Conservation (phyloP, 2,797 vertebrate species). For the Intellagama lesueurii region DNA sequence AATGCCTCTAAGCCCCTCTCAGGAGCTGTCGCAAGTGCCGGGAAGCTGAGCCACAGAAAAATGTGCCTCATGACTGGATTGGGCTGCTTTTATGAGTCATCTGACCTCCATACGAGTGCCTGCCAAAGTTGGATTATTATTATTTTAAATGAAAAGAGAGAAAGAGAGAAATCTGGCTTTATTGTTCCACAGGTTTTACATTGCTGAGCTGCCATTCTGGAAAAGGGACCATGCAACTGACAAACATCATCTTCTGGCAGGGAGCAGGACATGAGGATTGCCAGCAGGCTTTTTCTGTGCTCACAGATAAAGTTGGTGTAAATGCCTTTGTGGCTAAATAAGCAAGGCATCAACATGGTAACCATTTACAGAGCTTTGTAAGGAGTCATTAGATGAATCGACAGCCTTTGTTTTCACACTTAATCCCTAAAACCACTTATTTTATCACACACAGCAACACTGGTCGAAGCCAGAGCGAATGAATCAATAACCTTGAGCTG, state of each 20-base stretch:
- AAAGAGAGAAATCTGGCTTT: conserved; percentile 24
- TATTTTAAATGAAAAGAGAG: conserved; percentile 11
- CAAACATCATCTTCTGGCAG: conserved; percentile 12
- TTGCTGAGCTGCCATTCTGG: conserved; percentile 42
- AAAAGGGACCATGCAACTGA: conserved; percentile 46
- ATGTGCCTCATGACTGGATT: conserved; percentile 60
- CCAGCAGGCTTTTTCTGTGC: conserved; percentile 38
- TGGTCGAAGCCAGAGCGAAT: conserved; percentile 34
- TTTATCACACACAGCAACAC: conserved; percentile 20
- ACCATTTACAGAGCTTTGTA: conserved; percentile 45
- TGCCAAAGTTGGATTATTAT: conserved; percentile 10
- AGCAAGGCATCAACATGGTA: conserved; percentile 35
- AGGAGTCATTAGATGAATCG: conserved; percentile 36
- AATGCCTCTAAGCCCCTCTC: conserved; percentile 52
- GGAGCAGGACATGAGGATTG: background rate
- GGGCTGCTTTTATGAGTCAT: conserved; percentile 66
- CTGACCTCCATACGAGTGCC: conserved; percentile 44
- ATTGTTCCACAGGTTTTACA: conserved; percentile 50
- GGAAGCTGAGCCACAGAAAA: conserved; percentile 71
- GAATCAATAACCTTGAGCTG: conserved; percentile 41
- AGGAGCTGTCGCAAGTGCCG: conserved; percentile 58
- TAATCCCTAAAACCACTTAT: conserved; percentile 32
- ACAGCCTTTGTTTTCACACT: conserved; percentile 43
- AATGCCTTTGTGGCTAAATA: conserved; percentile 37
- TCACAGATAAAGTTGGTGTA: conserved; percentile 45